These are phyloP conservation scores for Aphelinus atriplicis DNA, from an alignment of 1,140 invertebrate species.

Conservation along the genomic window DNA sequence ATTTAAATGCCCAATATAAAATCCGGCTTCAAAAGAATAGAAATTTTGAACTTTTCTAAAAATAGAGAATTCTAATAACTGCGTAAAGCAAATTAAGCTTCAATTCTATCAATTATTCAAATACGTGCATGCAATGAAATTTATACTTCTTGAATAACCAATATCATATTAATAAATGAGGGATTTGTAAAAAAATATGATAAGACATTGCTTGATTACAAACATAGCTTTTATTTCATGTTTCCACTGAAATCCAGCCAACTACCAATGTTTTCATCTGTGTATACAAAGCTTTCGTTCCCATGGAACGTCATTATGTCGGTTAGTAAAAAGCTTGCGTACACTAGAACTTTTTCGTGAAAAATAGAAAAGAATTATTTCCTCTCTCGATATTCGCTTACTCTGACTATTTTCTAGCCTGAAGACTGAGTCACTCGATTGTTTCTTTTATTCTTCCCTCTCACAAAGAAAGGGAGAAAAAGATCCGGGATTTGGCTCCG, in stretches of 20 bases:
- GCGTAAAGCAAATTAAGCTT: too few species aligned
- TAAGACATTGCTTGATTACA: slow-evolving; percentile 37
- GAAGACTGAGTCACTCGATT: not conserved
- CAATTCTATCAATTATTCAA: too few species aligned
- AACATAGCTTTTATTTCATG: slow-evolving; percentile 54
- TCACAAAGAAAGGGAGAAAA: not conserved
- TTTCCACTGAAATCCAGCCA: slow-evolving; percentile 51
- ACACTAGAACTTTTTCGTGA: slow-evolving; percentile 44
- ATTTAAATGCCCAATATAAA: too few species aligned
- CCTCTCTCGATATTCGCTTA: slow-evolving; percentile 51
- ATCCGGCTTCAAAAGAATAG: too few species aligned
- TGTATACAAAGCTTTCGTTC: slow-evolving; percentile 50
- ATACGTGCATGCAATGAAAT: too few species aligned
- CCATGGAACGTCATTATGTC: slow-evolving; percentile 50
- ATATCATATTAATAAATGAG: not conserved
- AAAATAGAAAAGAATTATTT: slow-evolving; percentile 35
- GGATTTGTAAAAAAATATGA: slow-evolving; percentile 22
- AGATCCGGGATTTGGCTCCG: not conserved
- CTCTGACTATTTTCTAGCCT: slow-evolving; percentile 59
- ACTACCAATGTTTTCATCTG: slow-evolving; percentile 47
- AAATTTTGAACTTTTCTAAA: too few species aligned
- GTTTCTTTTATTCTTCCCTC: slow-evolving; percentile 11
- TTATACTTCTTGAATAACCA: not conserved
- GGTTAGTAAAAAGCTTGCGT: slow-evolving; percentile 55
- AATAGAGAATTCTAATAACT: too few species aligned